Evolutionary conservation across 2,888 invertebrate species (phyloP).

Genomic region (Tetheella fluctuosa): DNA sequence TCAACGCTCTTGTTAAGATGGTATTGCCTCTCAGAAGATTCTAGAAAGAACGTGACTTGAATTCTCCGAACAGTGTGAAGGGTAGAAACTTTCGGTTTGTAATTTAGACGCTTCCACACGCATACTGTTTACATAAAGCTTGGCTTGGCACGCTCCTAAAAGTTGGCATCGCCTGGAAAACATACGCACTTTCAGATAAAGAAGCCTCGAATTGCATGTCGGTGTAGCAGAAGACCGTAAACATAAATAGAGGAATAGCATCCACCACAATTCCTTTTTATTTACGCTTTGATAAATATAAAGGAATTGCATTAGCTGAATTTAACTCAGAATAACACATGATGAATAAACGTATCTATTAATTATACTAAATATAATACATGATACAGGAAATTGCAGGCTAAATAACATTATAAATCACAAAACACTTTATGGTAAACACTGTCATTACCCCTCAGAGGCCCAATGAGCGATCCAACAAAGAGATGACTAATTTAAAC

Average conservation of each 20-base stretch:
- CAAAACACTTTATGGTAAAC: slow-evolving; percentile 33
- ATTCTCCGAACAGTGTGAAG: slow-evolving; percentile 42
- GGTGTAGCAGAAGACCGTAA: slow-evolving; percentile 6
- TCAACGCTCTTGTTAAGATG: slow-evolving; percentile 50
- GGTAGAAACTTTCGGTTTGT: slow-evolving; percentile 29
- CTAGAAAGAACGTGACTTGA: slow-evolving; percentile 55
- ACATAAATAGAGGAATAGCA: neutral
- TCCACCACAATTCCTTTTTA: no score
- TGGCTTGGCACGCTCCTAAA: slow-evolving; percentile 8
- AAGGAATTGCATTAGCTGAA: no score
- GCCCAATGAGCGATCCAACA: slow-evolving; percentile 45
- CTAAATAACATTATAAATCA: slow-evolving; percentile 23
- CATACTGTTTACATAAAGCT: slow-evolving; percentile 38
- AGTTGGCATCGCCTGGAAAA: neutral
- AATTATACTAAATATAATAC: neutral
- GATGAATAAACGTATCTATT: neutral
- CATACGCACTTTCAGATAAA: slow-evolving; percentile 12
- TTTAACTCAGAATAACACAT: no score
- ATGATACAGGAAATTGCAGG: slow-evolving; percentile 6
- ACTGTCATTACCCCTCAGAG: slow-evolving; percentile 44
- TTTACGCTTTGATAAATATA: neutral
- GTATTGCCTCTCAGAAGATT: slow-evolving; percentile 47
- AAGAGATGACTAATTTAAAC: slow-evolving; percentile 64
- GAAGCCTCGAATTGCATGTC: slow-evolving; percentile 1
- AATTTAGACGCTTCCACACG: slow-evolving; percentile 28